Percentiles rank a stretch among this genome's conserved stretches.
These are phyloP conservation scores for Aplidium turbinatum DNA, from an alignment of 23 tunicate species.

Conservation along the genomic window DNA sequence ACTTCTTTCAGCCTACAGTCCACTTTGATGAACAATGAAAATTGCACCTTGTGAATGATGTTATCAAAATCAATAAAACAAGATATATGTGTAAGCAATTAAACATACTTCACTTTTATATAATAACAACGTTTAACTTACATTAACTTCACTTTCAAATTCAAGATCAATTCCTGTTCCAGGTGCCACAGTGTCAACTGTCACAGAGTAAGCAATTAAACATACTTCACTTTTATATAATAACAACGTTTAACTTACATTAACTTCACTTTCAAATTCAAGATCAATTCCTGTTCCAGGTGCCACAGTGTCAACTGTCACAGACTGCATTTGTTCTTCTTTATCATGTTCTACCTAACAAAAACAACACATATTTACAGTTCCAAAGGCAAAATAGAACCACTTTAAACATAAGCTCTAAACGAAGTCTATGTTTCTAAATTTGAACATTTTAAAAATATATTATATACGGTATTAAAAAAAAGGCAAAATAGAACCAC, in stretches of 20 bases:
- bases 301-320: slow-evolving; percentile 36
- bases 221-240: not conserved
- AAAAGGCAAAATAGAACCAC: too few species aligned
- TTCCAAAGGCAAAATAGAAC: too few species aligned
- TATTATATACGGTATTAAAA: too few species aligned
- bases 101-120: not conserved
- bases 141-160: slow-evolving; percentile 81
- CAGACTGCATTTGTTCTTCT: slow-evolving; percentile 11
- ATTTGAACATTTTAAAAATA: too few species aligned
- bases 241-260: slow-evolving; percentile 7
- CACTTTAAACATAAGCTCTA: too few species aligned
- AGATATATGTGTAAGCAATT: too few species aligned
- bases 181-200: slow-evolving; percentile 51
- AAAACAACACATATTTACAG: not conserved
- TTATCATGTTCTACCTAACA: slow-evolving; percentile 60
- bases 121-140: not conserved
- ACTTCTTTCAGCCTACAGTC: too few species aligned
- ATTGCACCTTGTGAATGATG: too few species aligned
- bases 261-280: slow-evolving; percentile 82
- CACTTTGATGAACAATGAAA: too few species aligned
- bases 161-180: slow-evolving; percentile 83
- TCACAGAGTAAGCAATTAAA: too few species aligned
- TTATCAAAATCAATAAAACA: too few species aligned
- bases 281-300: slow-evolving; percentile 84
- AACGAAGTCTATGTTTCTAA: too few species aligned